These are phyloP conservation scores for Helarctos malayanus DNA, from an alignment of 2,797 vertebrate species.

Conservation along the genomic window DNA sequence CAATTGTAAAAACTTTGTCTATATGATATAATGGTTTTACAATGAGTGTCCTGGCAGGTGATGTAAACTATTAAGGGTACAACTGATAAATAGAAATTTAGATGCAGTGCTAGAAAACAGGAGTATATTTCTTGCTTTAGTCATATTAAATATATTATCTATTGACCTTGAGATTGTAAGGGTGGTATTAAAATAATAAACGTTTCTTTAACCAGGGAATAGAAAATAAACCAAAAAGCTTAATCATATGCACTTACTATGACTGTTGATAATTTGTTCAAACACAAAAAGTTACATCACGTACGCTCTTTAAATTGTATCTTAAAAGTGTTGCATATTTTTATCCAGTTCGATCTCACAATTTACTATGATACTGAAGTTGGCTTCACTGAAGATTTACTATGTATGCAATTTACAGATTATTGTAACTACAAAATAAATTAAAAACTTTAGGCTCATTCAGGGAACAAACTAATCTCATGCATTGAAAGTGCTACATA, in stretches of 20 bases:
- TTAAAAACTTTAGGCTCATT: background rate
- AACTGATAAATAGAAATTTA: conserved; percentile 73
- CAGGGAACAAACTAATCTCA: background rate
- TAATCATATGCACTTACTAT: background rate
- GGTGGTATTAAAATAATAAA: background rate
- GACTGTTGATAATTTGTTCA: background rate
- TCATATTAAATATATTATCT: background rate
- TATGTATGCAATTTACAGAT: background rate
- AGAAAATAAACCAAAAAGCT: background rate
- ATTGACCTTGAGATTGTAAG: background rate
- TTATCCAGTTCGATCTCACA: background rate
- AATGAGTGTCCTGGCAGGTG: conserved; percentile 78
- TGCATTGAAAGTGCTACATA: background rate
- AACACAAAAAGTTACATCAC: background rate
- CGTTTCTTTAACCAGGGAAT: background rate
- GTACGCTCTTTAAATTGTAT: background rate
- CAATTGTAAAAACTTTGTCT: conserved; percentile 7
- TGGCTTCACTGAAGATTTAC: background rate
- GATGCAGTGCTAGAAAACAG: background rate
- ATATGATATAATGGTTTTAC: conserved; percentile 78
- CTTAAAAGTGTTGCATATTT: background rate
- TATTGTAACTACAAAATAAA: background rate
- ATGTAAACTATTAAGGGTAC: conserved; percentile 79
- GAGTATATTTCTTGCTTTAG: background rate
- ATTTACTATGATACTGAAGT: background rate